Percentiles rank a stretch among this genome's conserved stretches.
These are phyloP conservation scores for Holacanthus passer DNA, from an alignment of 2,113 vertebrate genomes.

Conservation along the genomic window DNA sequence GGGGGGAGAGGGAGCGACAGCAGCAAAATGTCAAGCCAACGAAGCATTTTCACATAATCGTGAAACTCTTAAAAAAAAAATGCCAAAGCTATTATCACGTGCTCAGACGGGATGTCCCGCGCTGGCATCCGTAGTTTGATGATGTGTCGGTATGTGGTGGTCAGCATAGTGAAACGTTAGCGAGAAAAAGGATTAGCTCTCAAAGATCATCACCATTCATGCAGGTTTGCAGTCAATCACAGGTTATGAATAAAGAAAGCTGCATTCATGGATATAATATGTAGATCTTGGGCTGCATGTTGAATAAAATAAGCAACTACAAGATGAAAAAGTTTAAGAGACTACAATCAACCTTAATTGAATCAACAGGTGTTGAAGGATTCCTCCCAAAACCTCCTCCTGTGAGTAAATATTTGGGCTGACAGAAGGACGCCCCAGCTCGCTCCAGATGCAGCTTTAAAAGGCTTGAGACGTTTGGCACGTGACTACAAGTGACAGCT, in stretches of 20 bases:
- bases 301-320: background rate
- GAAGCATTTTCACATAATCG: slow-evolving; percentile 24
- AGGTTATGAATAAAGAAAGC: slow-evolving; percentile 21
- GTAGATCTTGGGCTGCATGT: background rate
- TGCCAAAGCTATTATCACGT: background rate
- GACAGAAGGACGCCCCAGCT: slow-evolving; percentile 45
- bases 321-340: background rate
- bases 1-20: slow-evolving; percentile 6
- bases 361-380: slow-evolving; percentile 36
- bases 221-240: slow-evolving; percentile 26
- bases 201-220: slow-evolving; percentile 8
- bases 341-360: background rate
- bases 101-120: background rate
- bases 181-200: slow-evolving; percentile 40
- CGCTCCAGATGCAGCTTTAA: slow-evolving; percentile 69
- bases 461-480: slow-evolving; percentile 39
- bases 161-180: slow-evolving; percentile 34
- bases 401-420: slow-evolving; percentile 59
- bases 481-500: slow-evolving; percentile 35
- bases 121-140: slow-evolving; percentile 8
- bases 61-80: slow-evolving; percentile 20
- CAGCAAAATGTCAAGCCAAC: slow-evolving; percentile 49
- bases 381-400: slow-evolving; percentile 20
- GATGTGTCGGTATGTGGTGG: slow-evolving; percentile 46
- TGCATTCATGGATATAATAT: slow-evolving; percentile 13